phyloP scores from a whole-genome alignment of 2,888 invertebrate genomes.

The Phyto melanocephala region DNA sequence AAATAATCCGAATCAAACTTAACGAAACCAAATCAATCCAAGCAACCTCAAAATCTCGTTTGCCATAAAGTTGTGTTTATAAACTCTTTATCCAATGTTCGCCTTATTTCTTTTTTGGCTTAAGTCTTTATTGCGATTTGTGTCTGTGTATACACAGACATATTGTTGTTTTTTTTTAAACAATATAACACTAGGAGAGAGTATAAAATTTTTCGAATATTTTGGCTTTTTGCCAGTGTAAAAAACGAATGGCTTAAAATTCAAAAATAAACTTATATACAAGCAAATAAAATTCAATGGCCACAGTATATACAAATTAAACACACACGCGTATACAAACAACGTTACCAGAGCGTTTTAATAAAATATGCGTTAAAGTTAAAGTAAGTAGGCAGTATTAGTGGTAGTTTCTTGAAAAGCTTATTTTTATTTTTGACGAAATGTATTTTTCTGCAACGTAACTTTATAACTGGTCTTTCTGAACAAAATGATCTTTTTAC shows the following conservation, averaged over 20 bases:
- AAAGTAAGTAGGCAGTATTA: no score
- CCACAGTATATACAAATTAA: not conserved
- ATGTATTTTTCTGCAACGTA: no score
- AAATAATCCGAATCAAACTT: constrained; percentile 13
- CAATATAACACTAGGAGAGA: not conserved
- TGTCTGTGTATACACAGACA: constrained; percentile 2
- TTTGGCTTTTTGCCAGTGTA: constrained; percentile 53
- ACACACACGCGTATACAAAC: not conserved
- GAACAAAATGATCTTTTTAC: no score
- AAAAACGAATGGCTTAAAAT: constrained; percentile 41
- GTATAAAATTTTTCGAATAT: not conserved
- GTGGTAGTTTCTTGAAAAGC: no score
- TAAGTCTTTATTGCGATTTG: not conserved
- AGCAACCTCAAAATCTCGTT: not conserved
- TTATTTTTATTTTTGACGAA: no score
- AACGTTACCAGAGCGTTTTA: no score
- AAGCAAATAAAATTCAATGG: constrained; percentile 33
- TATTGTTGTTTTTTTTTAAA: not conserved
- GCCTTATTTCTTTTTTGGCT: not conserved
- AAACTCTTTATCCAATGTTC: constrained; percentile 27
- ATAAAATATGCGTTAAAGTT: no score
- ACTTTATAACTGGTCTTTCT: no score
- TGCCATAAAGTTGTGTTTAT: constrained; percentile 27
- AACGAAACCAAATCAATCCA: not conserved
- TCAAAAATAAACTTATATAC: constrained; percentile 33